Conservation (phyloP, 2,888 invertebrate genomes). For the Morpho helenor region DNA sequence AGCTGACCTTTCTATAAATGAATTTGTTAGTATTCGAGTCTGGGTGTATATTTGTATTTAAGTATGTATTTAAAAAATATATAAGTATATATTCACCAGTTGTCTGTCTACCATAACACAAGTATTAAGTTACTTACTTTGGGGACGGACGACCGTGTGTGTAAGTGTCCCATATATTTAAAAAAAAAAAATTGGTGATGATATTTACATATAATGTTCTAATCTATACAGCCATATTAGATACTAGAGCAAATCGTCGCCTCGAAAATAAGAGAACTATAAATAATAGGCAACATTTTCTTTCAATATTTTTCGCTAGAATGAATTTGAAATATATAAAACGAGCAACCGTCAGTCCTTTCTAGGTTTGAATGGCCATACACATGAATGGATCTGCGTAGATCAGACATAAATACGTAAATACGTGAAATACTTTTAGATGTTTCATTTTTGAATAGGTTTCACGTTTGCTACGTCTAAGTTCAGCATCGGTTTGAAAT, state of each 20-base stretch:
- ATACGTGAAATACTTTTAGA: slow-evolving; percentile 30
- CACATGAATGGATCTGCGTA: slow-evolving; percentile 61
- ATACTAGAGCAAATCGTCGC: slow-evolving; percentile 30
- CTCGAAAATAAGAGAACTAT: slow-evolving; percentile 63
- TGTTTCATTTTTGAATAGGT: slow-evolving; percentile 25
- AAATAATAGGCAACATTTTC: slow-evolving; percentile 73
- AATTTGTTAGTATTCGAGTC: too few species aligned
- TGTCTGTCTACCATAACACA: too few species aligned
- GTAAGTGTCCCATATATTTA: too few species aligned
- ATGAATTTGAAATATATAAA: slow-evolving; percentile 76
- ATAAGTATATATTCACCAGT: too few species aligned
- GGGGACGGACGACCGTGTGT: too few species aligned
- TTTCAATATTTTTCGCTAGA: slow-evolving; percentile 74
- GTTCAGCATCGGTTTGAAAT: slow-evolving; percentile 17
- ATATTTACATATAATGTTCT: too few species aligned
- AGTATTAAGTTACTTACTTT: too few species aligned
- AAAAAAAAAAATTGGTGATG: too few species aligned
- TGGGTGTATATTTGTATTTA: too few species aligned
- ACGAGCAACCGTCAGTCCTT: slow-evolving; percentile 54
- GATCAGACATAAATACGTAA: slow-evolving; percentile 31
- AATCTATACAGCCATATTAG: too few species aligned
- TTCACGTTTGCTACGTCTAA: slow-evolving; percentile 10
- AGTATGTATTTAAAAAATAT: too few species aligned
- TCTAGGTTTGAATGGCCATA: slow-evolving; percentile 60
- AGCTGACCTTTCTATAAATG: too few species aligned